These are phyloP conservation scores for Atta cephalotes DNA, from an alignment of 1,140 invertebrate genomes.

Conservation along the genomic window DNA sequence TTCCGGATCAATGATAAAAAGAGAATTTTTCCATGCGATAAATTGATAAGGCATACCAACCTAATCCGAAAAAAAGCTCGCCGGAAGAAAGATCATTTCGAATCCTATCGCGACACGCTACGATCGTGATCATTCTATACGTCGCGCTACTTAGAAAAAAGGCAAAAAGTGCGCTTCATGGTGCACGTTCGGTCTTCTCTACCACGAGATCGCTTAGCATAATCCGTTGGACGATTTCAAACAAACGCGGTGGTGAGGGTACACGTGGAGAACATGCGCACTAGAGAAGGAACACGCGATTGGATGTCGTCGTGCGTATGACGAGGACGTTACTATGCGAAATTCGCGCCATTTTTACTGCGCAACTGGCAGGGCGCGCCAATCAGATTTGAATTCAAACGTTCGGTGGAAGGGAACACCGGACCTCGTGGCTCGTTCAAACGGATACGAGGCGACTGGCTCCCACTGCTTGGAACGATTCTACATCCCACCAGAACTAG, in stretches of 20 bases:
- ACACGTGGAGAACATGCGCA: conserved; percentile 23
- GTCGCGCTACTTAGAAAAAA: conserved; percentile 70
- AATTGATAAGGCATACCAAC: neutral
- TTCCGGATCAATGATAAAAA: neutral
- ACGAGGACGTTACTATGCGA: neutral
- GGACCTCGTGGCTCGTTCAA: conserved; percentile 78
- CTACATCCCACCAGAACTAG: conserved; percentile 70
- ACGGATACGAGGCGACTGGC: conserved; percentile 33
- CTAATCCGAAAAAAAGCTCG: neutral
- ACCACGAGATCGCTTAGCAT: conserved; percentile 78
- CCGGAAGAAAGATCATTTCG: neutral
- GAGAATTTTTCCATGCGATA: neutral
- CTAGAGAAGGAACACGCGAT: neutral
- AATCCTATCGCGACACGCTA: conserved; percentile 4
- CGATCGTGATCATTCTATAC: conserved; percentile 78
- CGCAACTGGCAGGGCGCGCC: conserved; percentile 83
- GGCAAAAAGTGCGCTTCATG: conserved; percentile 64
- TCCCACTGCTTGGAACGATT: conserved; percentile 5
- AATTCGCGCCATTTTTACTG: conserved; percentile 80
- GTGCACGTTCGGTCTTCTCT: conserved; percentile 67
- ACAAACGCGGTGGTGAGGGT: conserved; percentile 10
- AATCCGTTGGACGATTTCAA: conserved; percentile 78
- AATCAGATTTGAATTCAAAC: conserved; percentile 83
- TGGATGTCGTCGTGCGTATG: neutral
- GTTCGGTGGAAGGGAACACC: conserved; percentile 69